Evolutionary conservation across 2,113 vertebrate species (phyloP).

Genomic region (Hucho hucho): DNA sequence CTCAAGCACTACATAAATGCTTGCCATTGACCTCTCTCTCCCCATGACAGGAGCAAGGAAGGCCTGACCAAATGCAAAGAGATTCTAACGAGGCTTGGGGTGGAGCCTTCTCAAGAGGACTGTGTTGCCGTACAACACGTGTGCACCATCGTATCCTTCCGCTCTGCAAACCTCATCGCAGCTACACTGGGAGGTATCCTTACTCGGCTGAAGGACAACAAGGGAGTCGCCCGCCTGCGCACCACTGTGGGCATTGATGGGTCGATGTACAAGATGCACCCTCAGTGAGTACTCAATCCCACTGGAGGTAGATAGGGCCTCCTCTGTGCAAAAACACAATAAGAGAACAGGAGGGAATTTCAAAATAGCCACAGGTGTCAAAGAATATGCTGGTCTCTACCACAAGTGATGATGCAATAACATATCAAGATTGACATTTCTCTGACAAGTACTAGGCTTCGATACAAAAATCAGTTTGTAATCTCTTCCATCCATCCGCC

Average conservation of each 20-base stretch:
- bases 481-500: not conserved
- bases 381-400: not conserved
- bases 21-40: not conserved
- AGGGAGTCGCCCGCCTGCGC: slow-evolving; percentile 84
- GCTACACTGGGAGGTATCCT: slow-evolving; percentile 86
- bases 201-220: slow-evolving; percentile 88
- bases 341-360: too few relatives aligned
- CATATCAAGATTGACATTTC: not conserved
- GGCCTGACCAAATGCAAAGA: slow-evolving; percentile 94
- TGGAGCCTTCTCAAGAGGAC: slow-evolving; percentile 92
- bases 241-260: slow-evolving; percentile 96
- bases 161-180: slow-evolving; percentile 91
- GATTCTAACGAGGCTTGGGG: slow-evolving; percentile 87
- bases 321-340: too few relatives aligned
- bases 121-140: slow-evolving; percentile 93
- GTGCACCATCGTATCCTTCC: slow-evolving; percentile 93
- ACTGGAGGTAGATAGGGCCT: too few relatives aligned
- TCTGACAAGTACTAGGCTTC: not conserved
- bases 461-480: too few relatives aligned
- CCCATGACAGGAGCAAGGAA: slow-evolving; percentile 85
- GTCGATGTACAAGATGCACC: slow-evolving; percentile 98
- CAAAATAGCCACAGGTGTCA: too few relatives aligned
- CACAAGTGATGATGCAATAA: not conserved
- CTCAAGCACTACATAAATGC: too few relatives aligned
- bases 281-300: slow-evolving; percentile 83